Evolutionary conservation across 1,140 invertebrate species (phyloP), one percentile per base, ranked within the genome.

Genomic region (Carcinoscorpius rotundicauda): DNA sequence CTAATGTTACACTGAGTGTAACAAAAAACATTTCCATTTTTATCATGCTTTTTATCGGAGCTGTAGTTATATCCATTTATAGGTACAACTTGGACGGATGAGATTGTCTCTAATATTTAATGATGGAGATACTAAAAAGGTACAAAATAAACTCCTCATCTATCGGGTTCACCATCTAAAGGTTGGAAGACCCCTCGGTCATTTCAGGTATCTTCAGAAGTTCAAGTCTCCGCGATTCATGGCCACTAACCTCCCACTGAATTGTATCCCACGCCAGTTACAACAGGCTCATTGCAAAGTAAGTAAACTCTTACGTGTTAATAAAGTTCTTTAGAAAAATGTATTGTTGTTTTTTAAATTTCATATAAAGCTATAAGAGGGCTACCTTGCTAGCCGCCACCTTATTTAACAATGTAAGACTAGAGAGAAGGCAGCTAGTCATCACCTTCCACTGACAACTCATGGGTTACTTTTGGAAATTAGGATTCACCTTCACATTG

Each of bases 61-160:
- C 6, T 55, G 4, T 52, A 0, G 51, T 58, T 64, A 3, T 53
- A 10, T 63, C 3, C 53, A 6, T 65, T 49, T 59, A 52, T 68
- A 87, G 88, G 88, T 49, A 91, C 89, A 4, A 92, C 88, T 0
- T 88, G 86, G 86, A 86, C 85, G 0, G 87, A 89, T 72, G 89
- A 91, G 76, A 79, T 91, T 70, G 81, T 88, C 0, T 91, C 76
- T 89, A 59, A 72, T 92, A 11, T 80, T 80, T 8, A 88, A 89
- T 69, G 76, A 88, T 72, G 79, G 88, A 62, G 82, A 91, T 72
- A 87, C 84, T 68, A 78, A 82, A 50, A 80, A 75, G 61, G 84
- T 87, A 0, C 78, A 80, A 65, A 77, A 79, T 5, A 76, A 67
- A 53, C 58, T 68, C 10, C 59, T 72, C 6, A 57, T 58, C 58